A percentile compares a stretch with the other conserved stretches of the same genome.
phyloP scores from a whole-genome alignment of 2,888 invertebrate genomes.

The Ctenicera cuprea region DNA sequence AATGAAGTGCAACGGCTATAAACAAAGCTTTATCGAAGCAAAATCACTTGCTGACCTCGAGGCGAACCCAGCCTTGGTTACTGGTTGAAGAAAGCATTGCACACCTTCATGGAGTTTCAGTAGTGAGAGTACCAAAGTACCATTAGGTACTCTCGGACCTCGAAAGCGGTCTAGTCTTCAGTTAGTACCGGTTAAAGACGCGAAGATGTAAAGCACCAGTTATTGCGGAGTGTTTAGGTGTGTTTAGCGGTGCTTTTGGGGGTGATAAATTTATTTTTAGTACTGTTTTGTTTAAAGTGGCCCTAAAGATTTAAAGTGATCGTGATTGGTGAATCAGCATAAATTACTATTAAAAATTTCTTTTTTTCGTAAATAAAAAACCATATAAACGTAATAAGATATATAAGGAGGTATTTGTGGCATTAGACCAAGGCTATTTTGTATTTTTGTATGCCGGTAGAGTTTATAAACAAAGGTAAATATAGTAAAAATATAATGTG shows the following conservation, averaged over 20 bases:
- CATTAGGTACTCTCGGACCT: slow-evolving; percentile 23
- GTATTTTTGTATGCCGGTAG: not conserved
- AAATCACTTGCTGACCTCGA: slow-evolving; percentile 34
- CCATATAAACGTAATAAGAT: no score
- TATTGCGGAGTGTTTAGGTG: not conserved
- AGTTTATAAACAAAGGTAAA: slow-evolving; percentile 3
- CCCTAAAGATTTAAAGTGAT: not conserved
- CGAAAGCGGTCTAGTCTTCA: slow-evolving; percentile 4
- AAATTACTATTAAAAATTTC: no score
- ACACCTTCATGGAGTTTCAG: slow-evolving; percentile 23
- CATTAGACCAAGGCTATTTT: slow-evolving; percentile 8
- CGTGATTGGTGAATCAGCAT: not conserved
- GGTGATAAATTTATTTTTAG: not conserved
- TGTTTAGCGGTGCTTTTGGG: not conserved
- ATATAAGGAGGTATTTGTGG: slow-evolving; percentile 13
- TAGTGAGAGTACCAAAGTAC: slow-evolving; percentile 36
- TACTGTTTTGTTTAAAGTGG: no score
- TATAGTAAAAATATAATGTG: not conserved
- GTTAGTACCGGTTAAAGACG: slow-evolving; percentile 24
- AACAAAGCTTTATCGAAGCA: slow-evolving; percentile 13
- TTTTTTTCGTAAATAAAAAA: no score
- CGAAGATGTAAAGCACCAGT: slow-evolving; percentile 3
- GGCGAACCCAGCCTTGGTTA: slow-evolving; percentile 22
- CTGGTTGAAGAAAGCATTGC: slow-evolving; percentile 36
- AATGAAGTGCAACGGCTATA: not conserved